Evolutionary conservation across 2,888 invertebrate species (phyloP).

Genomic region (Heteromyza rotundicornis): DNA sequence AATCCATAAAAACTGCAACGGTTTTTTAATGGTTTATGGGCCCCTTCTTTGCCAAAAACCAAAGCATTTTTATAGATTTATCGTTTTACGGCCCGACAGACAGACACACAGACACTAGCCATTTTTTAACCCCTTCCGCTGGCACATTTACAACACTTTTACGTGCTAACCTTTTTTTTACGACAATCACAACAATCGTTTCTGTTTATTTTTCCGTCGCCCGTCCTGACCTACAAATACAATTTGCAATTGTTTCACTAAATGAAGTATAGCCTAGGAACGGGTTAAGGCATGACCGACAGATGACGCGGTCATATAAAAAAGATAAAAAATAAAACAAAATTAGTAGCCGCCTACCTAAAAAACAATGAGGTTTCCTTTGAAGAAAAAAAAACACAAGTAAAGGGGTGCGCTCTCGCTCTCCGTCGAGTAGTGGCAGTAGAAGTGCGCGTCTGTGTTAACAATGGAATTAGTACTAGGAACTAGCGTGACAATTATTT

Average conservation of each 20-base stretch:
- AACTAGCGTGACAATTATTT: constrained; percentile 8
- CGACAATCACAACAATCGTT: background rate
- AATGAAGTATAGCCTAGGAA: background rate
- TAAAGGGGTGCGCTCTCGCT: background rate
- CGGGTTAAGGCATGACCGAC: background rate
- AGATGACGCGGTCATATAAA: background rate
- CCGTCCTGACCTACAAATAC: constrained; percentile 3
- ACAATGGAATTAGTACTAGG: background rate
- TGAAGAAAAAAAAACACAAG: no score
- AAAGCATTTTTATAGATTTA: constrained; percentile 43
- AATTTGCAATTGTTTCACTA: constrained; percentile 7
- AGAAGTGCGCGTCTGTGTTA: background rate
- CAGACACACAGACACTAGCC: background rate
- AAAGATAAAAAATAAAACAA: no score
- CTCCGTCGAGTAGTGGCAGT: background rate
- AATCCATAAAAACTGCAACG: background rate
- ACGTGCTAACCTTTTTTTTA: background rate
- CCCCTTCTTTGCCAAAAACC: background rate
- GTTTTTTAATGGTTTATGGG: background rate
- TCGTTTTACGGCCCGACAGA: constrained; percentile 41
- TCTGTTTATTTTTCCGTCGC: background rate
- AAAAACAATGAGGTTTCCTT: background rate
- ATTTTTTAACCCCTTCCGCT: background rate
- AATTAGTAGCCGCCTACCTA: background rate
- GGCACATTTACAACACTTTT: background rate